These are phyloP conservation scores for Aeoliscus strigatus DNA, from an alignment of 2,797 vertebrate species.

Conservation along the genomic window DNA sequence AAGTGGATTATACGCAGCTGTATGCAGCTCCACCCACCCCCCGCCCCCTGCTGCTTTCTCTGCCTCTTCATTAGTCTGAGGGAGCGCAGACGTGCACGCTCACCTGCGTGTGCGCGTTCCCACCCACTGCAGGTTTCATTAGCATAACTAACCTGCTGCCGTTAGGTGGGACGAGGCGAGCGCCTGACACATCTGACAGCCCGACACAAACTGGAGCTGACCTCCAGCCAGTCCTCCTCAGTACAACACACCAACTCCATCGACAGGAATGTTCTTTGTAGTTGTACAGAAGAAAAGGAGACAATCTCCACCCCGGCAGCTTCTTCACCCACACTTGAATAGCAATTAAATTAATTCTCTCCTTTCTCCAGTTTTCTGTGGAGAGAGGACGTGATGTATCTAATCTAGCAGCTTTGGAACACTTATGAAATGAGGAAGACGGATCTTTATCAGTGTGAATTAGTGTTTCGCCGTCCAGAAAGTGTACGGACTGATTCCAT, in stretches of 20 bases:
- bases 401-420: constrained; percentile 93
- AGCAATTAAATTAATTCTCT: constrained; percentile 90
- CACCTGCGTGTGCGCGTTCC: too few relatives aligned
- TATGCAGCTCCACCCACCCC: constrained; percentile 10
- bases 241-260: constrained; percentile 80
- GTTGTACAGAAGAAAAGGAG: constrained; percentile 59
- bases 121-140: constrained; percentile 49
- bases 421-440: constrained; percentile 95
- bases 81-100: constrained; percentile 27
- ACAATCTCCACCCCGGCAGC: constrained; percentile 77
- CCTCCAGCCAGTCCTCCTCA: constrained; percentile 77
- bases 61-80: constrained; percentile 43
- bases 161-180: constrained; percentile 40
- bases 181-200: constrained; percentile 61
- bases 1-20: constrained; percentile 6
- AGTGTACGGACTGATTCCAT: constrained; percentile 92
- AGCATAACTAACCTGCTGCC: constrained; percentile 54
- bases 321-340: constrained; percentile 78
- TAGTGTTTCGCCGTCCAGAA: constrained; percentile 88
- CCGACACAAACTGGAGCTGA: constrained; percentile 75
- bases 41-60: constrained; percentile 12
- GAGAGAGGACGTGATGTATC: constrained; percentile 82
- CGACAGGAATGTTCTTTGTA: constrained; percentile 81
- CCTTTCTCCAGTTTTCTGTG: constrained; percentile 11
- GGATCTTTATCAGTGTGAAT: constrained; percentile 97